Evolutionary conservation across 2,797 vertebrate genomes (phyloP).

Genomic region (Chaenodraco wilsoni): DNA sequence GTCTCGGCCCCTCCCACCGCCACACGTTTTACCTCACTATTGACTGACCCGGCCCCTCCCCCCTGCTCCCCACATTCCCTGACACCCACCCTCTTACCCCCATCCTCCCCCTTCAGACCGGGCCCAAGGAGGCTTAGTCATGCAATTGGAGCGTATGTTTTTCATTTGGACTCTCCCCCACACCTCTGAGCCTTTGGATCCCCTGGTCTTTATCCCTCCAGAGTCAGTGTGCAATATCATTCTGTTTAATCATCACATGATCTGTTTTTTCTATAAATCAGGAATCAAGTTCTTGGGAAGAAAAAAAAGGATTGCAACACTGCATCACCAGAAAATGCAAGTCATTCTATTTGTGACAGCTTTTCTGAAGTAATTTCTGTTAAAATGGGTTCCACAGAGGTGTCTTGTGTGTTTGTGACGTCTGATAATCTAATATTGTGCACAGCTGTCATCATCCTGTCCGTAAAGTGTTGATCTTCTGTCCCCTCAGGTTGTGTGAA

Average conservation of each 20-base stretch:
- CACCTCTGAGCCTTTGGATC: slow-evolving; percentile 71
- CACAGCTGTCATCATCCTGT: slow-evolving; percentile 52
- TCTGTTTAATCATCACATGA: slow-evolving; percentile 65
- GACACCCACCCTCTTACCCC: slow-evolving; percentile 61
- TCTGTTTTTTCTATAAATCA: slow-evolving; percentile 17
- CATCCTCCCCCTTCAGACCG: slow-evolving; percentile 54
- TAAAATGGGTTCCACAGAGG: slow-evolving; percentile 7
- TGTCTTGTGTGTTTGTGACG: slow-evolving; percentile 18
- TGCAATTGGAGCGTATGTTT: slow-evolving; percentile 81
- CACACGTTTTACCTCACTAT: slow-evolving; percentile 81
- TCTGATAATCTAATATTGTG: slow-evolving; percentile 15
- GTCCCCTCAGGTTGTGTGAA: slow-evolving; percentile 37
- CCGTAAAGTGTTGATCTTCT: slow-evolving; percentile 23
- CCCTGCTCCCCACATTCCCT: slow-evolving; percentile 72
- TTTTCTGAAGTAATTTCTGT: slow-evolving; percentile 20
- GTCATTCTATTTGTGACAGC: slow-evolving; percentile 49
- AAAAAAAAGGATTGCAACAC: slow-evolving; percentile 58
- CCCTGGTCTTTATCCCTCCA: slow-evolving; percentile 36
- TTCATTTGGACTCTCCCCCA: slow-evolving; percentile 77
- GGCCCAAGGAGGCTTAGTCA: slow-evolving; percentile 77
- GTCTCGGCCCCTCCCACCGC: slow-evolving; percentile 76
- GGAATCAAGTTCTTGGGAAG: slow-evolving; percentile 38
- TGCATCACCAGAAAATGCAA: slow-evolving; percentile 59
- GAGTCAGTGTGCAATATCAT: slow-evolving; percentile 55
- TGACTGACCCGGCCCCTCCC: slow-evolving; percentile 72